Percentiles rank a stretch among this genome's conserved stretches.
These are phyloP conservation scores for Drosophila gunungcola DNA, from an alignment of 1,140 invertebrate species.

Conservation along the genomic window DNA sequence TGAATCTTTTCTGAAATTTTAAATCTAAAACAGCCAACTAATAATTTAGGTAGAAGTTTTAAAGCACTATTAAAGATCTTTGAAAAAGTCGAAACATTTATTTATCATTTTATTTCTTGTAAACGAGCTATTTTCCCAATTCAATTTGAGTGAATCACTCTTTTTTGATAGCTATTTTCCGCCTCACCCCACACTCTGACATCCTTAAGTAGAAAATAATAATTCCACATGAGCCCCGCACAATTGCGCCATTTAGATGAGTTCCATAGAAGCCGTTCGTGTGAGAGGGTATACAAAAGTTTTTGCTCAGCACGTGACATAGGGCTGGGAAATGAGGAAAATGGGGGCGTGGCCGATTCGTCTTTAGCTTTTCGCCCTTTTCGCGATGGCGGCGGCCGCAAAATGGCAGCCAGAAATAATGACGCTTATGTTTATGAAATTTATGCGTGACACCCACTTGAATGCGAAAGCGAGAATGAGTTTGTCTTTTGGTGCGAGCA, in stretches of 20 bases:
- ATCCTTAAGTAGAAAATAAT: slow-evolving; percentile 46
- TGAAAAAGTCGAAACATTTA: too few species aligned
- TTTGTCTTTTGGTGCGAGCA: slow-evolving; percentile 8
- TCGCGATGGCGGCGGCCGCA: slow-evolving; percentile 63
- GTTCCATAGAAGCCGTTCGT: slow-evolving; percentile 33
- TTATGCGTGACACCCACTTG: slow-evolving; percentile 82
- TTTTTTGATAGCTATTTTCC: slow-evolving; percentile 4
- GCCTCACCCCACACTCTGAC: background rate
- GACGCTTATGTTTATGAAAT: slow-evolving; percentile 83
- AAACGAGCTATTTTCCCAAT: background rate
- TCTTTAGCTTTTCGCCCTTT: slow-evolving; percentile 25
- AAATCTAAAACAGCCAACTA: too few species aligned
- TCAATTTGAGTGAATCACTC: background rate
- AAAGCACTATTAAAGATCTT: too few species aligned
- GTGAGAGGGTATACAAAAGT: slow-evolving; percentile 45
- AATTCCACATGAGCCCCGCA: slow-evolving; percentile 72
- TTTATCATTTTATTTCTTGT: too few species aligned
- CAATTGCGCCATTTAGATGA: slow-evolving; percentile 81
- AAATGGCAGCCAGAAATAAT: slow-evolving; percentile 75
- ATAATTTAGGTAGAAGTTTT: too few species aligned
- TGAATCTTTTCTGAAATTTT: too few species aligned
- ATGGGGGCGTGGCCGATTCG: slow-evolving; percentile 29
- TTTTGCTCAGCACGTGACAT: slow-evolving; percentile 71
- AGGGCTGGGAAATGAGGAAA: slow-evolving; percentile 36
- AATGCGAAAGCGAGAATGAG: slow-evolving; percentile 55